Conservation (phyloP, 2,797 vertebrate genomes). For the Squalus acanthias region DNA sequence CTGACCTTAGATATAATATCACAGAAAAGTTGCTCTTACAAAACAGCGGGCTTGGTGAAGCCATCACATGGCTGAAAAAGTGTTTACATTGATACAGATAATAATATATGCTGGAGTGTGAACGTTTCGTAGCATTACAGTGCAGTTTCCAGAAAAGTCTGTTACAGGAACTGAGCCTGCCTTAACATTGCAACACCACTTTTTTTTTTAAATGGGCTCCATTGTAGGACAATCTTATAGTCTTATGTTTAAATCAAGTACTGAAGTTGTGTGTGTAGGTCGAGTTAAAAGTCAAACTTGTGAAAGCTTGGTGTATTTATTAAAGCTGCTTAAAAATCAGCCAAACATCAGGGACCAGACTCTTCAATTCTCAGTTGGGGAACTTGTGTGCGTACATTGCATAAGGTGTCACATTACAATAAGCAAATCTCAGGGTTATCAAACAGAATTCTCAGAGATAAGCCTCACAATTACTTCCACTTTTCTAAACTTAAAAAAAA, state of each 20-base stretch:
- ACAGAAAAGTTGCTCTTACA: background rate
- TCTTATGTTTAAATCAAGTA: background rate
- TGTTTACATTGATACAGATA: background rate
- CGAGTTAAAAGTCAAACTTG: background rate
- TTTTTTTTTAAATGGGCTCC: background rate
- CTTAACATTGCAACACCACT: background rate
- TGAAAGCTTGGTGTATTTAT: background rate
- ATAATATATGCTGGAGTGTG: background rate
- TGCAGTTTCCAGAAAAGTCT: background rate
- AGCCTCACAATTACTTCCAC: background rate
- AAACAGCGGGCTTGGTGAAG: background rate
- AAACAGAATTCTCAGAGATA: background rate
- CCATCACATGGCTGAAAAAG: background rate
- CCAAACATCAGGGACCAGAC: background rate
- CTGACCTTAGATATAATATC: background rate
- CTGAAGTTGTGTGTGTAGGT: background rate
- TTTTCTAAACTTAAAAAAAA: background rate
- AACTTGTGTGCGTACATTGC: background rate
- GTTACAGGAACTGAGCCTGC: background rate
- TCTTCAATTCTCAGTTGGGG: background rate
- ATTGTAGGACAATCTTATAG: background rate
- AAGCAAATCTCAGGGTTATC: background rate
- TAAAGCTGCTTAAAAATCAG: background rate
- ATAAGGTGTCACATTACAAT: background rate
- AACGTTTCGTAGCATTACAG: background rate